Percentiles rank a stretch among this genome's conserved stretches.
These are phyloP conservation scores for Ia io DNA, from an alignment of 2,113 vertebrate species.

Conservation along the genomic window DNA sequence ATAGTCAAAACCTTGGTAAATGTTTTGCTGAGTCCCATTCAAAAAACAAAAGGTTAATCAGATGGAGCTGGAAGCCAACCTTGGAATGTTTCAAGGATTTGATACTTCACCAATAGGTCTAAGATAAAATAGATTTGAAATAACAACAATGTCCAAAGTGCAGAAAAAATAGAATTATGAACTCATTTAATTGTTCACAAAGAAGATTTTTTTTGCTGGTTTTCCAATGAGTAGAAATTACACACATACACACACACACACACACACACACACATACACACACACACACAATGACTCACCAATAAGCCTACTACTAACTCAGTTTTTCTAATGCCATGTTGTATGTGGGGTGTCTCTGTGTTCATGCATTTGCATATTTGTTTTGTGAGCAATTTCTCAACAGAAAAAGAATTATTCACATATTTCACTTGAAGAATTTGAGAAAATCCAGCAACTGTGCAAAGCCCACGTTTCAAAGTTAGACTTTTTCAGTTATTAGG, in stretches of 20 bases:
- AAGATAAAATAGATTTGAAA: neutral
- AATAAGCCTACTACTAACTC: neutral
- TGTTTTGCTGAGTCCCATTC: neutral
- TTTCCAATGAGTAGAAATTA: neutral
- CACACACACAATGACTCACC: too few species aligned
- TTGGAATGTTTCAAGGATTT: neutral
- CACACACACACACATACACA: neutral
- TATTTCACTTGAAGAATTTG: neutral
- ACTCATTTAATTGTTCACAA: neutral
- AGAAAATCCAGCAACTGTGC: neutral
- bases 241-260: neutral
- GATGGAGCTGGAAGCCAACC: neutral
- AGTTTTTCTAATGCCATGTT: neutral
- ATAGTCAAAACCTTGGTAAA: neutral
- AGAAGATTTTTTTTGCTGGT: neutral
- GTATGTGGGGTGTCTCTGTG: accelerated
- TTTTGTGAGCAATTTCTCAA: neutral
- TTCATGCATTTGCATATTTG: neutral
- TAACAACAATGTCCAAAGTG: neutral
- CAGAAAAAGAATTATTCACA: neutral
- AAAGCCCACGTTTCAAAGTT: neutral
- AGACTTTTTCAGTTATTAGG: neutral
- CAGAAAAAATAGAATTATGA: neutral
- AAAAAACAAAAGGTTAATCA: neutral
- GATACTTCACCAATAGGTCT: accelerated